Percentiles rank a stretch among this genome's conserved stretches.
These are phyloP conservation scores for Arion vulgaris DNA, from an alignment of 1,140 invertebrate genomes.

Conservation along the genomic window DNA sequence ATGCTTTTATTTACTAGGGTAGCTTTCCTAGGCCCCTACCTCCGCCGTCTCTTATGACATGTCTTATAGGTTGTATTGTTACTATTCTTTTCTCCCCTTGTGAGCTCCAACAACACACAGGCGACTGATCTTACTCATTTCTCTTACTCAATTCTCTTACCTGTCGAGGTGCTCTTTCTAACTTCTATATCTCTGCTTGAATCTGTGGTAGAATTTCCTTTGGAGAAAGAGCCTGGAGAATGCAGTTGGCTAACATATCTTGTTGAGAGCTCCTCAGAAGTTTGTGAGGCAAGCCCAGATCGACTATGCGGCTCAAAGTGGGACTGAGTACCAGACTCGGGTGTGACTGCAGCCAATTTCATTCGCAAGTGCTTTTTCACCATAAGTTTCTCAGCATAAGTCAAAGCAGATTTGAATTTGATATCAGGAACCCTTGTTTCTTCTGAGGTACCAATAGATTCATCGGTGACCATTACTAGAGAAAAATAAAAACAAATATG, in stretches of 20 bases:
- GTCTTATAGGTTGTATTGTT: too few relatives aligned
- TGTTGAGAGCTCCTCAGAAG: background rate
- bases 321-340: conserved; percentile 37
- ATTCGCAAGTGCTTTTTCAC: conserved; percentile 68
- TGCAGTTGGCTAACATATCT: background rate
- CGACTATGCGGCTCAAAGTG: background rate
- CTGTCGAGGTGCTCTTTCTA: background rate
- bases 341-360: conserved; percentile 56
- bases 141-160: too few relatives aligned
- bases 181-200: background rate
- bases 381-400: conserved; percentile 68
- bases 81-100: too few relatives aligned
- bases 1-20: too few relatives aligned
- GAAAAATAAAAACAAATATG: background rate
- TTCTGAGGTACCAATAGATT: conserved; percentile 54
- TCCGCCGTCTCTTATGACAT: too few relatives aligned
- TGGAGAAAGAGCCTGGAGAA: conserved; percentile 29
- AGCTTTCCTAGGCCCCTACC: too few relatives aligned
- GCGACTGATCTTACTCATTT: too few relatives aligned
- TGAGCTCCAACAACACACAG: too few relatives aligned
- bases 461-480: conserved; percentile 55
- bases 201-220: background rate
- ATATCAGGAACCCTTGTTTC: conserved; percentile 55
- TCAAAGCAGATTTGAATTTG: conserved; percentile 59
- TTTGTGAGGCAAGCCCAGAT: background rate